Evolutionary conservation across 2,888 invertebrate species (phyloP).

Genomic region (Trypoxylon attenuatum): DNA sequence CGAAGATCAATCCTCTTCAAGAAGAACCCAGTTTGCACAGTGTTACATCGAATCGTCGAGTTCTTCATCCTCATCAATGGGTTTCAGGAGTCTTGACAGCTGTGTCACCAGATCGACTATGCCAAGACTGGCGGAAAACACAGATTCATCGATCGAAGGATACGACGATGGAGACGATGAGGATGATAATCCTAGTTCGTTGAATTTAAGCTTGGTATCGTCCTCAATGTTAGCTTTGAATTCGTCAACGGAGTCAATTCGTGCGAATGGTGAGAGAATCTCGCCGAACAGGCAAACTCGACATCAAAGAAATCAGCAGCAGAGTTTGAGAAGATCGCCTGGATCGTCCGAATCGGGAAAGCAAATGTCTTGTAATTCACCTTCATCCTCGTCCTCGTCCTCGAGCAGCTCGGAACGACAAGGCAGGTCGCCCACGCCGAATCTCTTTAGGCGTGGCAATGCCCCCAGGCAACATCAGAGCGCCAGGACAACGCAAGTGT

Average conservation of each 20-base stretch:
- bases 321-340: conserved; percentile 66
- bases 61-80: conserved; percentile 78
- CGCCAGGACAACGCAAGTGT: conserved; percentile 59
- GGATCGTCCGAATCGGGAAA: conserved; percentile 69
- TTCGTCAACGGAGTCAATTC: conserved; percentile 68
- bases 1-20: conserved; percentile 76
- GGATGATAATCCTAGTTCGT: conserved; percentile 75
- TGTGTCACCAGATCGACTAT: conserved; percentile 75
- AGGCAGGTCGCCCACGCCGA: conserved; percentile 66
- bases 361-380: conserved; percentile 63
- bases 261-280: conserved; percentile 61
- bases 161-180: conserved; percentile 76
- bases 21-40: conserved; percentile 78
- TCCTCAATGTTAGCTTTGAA: conserved; percentile 60
- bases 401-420: conserved; percentile 65
- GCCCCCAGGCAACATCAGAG: conserved; percentile 60
- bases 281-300: conserved; percentile 60
- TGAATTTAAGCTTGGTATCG: conserved; percentile 73
- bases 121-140: conserved; percentile 77
- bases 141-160: conserved; percentile 78
- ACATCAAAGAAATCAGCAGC: conserved; percentile 59
- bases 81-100: conserved; percentile 81
- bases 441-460: conserved; percentile 61
- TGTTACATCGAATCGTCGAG: conserved; percentile 77
- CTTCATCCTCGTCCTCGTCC: conserved; percentile 66